A percentile compares a stretch with the other conserved stretches of the same genome.
These are phyloP conservation scores for Patella pellucida DNA, from an alignment of 2,888 invertebrate species.

Conservation along the genomic window DNA sequence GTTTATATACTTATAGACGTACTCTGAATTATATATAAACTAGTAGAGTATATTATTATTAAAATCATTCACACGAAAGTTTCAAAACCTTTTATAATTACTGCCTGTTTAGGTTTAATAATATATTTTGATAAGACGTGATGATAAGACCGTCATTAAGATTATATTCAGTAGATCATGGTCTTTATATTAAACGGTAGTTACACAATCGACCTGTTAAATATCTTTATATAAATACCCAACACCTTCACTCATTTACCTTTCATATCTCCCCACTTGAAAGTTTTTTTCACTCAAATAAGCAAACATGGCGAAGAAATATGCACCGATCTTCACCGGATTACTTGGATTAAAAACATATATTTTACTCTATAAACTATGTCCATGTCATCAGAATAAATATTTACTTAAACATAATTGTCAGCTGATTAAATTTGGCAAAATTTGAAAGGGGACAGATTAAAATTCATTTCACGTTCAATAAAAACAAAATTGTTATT, in stretches of 20 bases:
- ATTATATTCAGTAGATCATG: too few relatives aligned
- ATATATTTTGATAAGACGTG: too few relatives aligned
- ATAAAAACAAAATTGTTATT: slow-evolving; percentile 10
- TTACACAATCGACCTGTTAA: too few relatives aligned
- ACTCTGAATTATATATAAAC: too few relatives aligned
- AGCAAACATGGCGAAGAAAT: neutral
- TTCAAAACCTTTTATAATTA: too few relatives aligned
- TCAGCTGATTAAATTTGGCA: slow-evolving; percentile 10
- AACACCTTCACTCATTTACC: neutral
- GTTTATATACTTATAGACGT: too few relatives aligned
- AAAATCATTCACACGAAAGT: too few relatives aligned
- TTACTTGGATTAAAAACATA: slow-evolving; percentile 10
- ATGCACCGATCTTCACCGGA: slow-evolving; percentile 1
- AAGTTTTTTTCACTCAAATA: neutral
- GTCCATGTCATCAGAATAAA: slow-evolving; percentile 9
- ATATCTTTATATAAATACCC: too few relatives aligned
- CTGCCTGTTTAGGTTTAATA: too few relatives aligned
- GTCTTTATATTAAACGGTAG: too few relatives aligned
- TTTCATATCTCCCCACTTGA: neutral
- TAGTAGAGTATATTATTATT: too few relatives aligned
- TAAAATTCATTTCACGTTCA: slow-evolving; percentile 7
- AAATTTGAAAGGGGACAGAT: neutral
- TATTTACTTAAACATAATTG: slow-evolving; percentile 5
- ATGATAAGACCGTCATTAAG: too few relatives aligned
- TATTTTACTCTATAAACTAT: slow-evolving; percentile 5